Conservation (phyloP, 2,888 invertebrate species). For the Drosophila antonietae region DNA sequence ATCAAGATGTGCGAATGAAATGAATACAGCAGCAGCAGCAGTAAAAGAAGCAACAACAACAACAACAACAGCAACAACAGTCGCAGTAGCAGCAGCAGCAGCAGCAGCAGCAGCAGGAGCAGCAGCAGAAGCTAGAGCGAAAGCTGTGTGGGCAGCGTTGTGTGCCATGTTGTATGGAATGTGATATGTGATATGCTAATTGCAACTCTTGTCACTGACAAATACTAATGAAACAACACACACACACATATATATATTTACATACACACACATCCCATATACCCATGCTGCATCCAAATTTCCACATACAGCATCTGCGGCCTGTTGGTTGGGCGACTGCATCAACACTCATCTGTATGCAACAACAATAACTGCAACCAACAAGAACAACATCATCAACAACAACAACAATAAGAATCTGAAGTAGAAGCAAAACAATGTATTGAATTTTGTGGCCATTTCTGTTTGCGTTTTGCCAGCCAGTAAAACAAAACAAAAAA, state of each 20-base stretch:
- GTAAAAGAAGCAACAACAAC: conserved; percentile 18
- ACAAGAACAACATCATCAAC: conserved; percentile 21
- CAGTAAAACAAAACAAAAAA: conserved; percentile 47
- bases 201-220: conserved; percentile 42
- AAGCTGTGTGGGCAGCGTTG: conserved; percentile 39
- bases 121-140: conserved; percentile 8
- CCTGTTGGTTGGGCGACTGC: conserved; percentile 41
- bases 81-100: conserved; percentile 9
- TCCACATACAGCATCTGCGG: conserved; percentile 17
- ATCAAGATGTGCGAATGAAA: conserved; percentile 23
- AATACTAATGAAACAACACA: conserved; percentile 29
- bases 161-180: conserved; percentile 39
- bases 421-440: conserved; percentile 50
- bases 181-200: conserved; percentile 43
- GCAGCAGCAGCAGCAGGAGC: conserved; percentile 17
- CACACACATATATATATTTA: not conserved
- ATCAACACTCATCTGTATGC: conserved; percentile 26
- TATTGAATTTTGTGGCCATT: conserved; percentile 77
- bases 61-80: conserved; percentile 4
- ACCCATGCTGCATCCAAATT: not conserved
- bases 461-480: conserved; percentile 65
- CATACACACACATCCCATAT: not conserved
- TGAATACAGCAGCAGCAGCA: conserved; percentile 24
- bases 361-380: conserved; percentile 15
- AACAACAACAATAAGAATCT: conserved; percentile 25